Evolutionary conservation across 2,888 invertebrate genomes (phyloP), one percentile per base, ranked within the genome.

Genomic region (Diplazon laetatorius): DNA sequence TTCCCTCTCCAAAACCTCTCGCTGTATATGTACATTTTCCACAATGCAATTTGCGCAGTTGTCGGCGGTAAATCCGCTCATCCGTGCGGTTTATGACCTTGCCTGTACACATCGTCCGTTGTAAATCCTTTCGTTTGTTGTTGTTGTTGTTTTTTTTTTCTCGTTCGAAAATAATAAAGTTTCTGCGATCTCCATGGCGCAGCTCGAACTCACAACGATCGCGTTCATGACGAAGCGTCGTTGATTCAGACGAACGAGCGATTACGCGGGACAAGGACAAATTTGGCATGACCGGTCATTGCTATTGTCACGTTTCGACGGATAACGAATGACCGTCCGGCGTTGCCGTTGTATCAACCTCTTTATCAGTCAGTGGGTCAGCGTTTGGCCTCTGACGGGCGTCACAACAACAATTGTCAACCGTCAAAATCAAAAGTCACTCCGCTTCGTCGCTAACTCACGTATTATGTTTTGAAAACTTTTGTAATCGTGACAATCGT

Each of bases 391-490:
- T 30, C 4, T 16, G n/a, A 50, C 20, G 20, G n/a, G n/a, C 52
- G 50, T 50, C 16, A 71, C 62, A 60, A 62, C 62, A 60, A 62
- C 62, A 52, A 62, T 52, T 52, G 12, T 62, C 50, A 52, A 30
- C 71, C 62, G 71, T 71, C 62, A 62, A 71, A 71, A 71, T 71
- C 59, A 39, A 42, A 37, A 71, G 71, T 71, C 52, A 62, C 52
- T 10, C 18, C 18, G 9, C 39, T 55, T 44, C 25, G 16, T 3
- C 20, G 20, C 8, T 0, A 20, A 12, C 1, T 30, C 16, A 48
- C 22, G 9, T 20, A 59, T 59, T 35, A 70, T 70, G 70, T 22
- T 37, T 5, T 48, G n/a, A n/a, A 59, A 37, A 48, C 20, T 22
- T 16, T 18, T 42, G 48, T n/a, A n/a, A n/a, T n/a, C n/a, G n/a